Conservation (phyloP, 2,113 vertebrate species). For the Aptenodytes forsteri region DNA sequence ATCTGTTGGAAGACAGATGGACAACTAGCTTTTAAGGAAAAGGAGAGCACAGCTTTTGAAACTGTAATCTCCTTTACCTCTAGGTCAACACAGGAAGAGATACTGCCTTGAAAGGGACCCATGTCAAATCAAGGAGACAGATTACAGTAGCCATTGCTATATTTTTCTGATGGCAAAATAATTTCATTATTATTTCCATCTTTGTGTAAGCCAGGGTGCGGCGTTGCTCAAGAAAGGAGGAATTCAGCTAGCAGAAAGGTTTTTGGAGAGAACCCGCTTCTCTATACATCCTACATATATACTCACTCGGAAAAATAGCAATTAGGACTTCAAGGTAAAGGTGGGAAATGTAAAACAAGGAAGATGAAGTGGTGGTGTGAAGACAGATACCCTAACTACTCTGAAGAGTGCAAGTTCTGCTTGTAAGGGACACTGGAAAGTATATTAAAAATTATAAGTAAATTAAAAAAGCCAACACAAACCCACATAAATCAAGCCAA, state of each 20-base stretch:
- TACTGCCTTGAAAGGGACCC: not conserved
- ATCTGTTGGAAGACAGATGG: not conserved
- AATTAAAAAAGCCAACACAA: not conserved
- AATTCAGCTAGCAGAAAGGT: not conserved
- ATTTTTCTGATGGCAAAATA: not conserved
- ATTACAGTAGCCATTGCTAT: not conserved
- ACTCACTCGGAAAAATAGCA: not conserved
- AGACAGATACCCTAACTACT: not conserved
- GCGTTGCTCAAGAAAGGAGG: not conserved
- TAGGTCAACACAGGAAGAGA: not conserved
- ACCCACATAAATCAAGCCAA: not conserved
- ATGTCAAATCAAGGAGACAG: not conserved
- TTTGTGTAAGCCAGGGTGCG: not conserved
- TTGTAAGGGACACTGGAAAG: not conserved
- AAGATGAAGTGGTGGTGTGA: not conserved
- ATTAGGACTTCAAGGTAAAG: not conserved
- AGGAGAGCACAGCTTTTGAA: not conserved
- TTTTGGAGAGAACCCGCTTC: not conserved
- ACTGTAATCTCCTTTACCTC: not conserved
- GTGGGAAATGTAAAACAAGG: not conserved
- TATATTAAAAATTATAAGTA: not conserved
- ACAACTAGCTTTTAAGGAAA: not conserved
- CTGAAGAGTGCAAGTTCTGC: not conserved
- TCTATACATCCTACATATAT: no score
- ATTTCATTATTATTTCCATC: not conserved